phyloP scores from a whole-genome alignment of 2,888 invertebrate genomes.

The Metellina segmentata region DNA sequence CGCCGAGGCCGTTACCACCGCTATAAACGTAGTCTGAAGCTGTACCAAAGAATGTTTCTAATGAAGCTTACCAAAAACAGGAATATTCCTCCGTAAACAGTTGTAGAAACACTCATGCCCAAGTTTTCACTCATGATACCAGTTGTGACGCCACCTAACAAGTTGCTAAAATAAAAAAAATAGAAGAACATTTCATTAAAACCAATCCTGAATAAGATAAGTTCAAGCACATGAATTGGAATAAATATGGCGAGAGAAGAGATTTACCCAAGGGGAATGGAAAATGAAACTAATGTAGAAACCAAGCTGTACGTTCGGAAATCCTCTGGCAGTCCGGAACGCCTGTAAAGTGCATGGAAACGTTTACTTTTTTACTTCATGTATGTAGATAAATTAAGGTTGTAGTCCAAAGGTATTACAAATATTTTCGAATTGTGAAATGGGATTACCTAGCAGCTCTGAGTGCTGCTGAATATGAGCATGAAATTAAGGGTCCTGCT shows the following conservation, averaged over 20 bases:
- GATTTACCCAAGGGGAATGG: slow-evolving; percentile 76
- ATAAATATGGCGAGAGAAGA: not conserved
- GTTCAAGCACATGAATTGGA: not conserved
- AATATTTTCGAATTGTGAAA: not conserved
- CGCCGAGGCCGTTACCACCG: no score
- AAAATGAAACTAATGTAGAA: slow-evolving; percentile 75
- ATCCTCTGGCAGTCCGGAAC: slow-evolving; percentile 71
- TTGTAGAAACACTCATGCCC: slow-evolving; percentile 74
- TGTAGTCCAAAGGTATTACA: not conserved
- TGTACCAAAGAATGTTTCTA: not conserved
- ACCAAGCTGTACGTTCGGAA: slow-evolving; percentile 77
- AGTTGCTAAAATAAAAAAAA: slow-evolving; percentile 63
- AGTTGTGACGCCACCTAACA: slow-evolving; percentile 74
- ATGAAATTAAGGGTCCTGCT: slow-evolving; percentile 77
- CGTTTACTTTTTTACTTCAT: not conserved
- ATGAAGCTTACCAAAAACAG: slow-evolving; percentile 61
- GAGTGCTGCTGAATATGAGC: slow-evolving; percentile 76
- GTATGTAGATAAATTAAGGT: not conserved
- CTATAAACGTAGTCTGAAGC: no score
- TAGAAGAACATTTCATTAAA: not conserved
- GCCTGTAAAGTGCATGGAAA: not conserved
- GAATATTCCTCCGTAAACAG: slow-evolving; percentile 70
- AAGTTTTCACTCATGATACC: slow-evolving; percentile 75
- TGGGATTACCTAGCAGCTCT: slow-evolving; percentile 69
- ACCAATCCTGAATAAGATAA: not conserved